A percentile compares a stretch with the other conserved stretches of the same genome.
phyloP scores from a whole-genome alignment of 2,888 invertebrate species.

The Panopea generosa region DNA sequence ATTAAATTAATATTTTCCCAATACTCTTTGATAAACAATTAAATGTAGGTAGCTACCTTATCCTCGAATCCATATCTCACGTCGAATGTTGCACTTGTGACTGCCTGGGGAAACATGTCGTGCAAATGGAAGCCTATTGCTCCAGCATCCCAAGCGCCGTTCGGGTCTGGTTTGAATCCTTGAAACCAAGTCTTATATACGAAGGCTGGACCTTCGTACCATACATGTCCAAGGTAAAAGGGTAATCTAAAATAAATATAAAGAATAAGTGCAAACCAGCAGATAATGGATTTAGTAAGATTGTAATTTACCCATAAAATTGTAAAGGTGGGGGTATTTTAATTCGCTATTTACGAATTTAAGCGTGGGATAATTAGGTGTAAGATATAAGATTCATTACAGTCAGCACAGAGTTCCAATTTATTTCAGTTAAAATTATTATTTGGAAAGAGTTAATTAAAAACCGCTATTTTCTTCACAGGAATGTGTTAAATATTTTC shows the following conservation, averaged over 20 bases:
- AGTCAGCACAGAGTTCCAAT: too few relatives aligned
- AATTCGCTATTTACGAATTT: too few relatives aligned
- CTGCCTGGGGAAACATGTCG: slow-evolving; percentile 20
- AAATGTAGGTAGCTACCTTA: slow-evolving; percentile 7
- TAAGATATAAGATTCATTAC: too few relatives aligned
- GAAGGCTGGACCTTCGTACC: slow-evolving; percentile 31
- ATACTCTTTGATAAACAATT: neutral
- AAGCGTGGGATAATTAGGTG: too few relatives aligned
- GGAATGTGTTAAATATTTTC: too few relatives aligned
- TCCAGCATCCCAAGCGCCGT: slow-evolving; percentile 5
- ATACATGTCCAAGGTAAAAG: slow-evolving; percentile 32
- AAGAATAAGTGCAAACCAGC: too few relatives aligned
- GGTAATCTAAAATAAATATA: slow-evolving; percentile 21
- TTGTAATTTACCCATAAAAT: neutral
- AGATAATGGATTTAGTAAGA: neutral
- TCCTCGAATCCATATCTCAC: slow-evolving; percentile 33
- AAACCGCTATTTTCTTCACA: too few relatives aligned
- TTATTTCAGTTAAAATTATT: too few relatives aligned
- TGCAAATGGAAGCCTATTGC: slow-evolving; percentile 27
- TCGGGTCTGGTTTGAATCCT: slow-evolving; percentile 6
- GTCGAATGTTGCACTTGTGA: slow-evolving; percentile 8
- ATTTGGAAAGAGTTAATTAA: too few relatives aligned
- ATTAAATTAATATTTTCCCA: too few relatives aligned
- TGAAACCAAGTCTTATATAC: slow-evolving; percentile 8
- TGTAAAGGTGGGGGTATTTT: too few relatives aligned